Conservation (phyloP, 1,140 invertebrate genomes). For the Pseudomyrmex sp. region DNA sequence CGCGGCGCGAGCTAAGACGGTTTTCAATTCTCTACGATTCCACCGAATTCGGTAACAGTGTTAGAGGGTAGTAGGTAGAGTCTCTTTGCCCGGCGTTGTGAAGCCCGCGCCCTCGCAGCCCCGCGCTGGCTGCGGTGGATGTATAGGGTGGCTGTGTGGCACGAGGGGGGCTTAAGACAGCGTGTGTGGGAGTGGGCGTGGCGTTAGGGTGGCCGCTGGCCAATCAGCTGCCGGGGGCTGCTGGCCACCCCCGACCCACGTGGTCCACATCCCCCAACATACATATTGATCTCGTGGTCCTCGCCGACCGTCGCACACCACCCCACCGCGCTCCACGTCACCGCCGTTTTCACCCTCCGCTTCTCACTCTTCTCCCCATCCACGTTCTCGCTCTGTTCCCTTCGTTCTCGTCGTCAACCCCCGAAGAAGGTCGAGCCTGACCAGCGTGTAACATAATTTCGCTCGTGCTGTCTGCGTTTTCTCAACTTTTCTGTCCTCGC, state of each 20-base stretch:
- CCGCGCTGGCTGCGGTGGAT: slow-evolving; percentile 57
- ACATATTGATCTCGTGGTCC: slow-evolving; percentile 86
- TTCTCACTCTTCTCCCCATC: neutral
- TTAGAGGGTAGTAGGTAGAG: slow-evolving; percentile 73
- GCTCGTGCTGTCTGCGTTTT: slow-evolving; percentile 53
- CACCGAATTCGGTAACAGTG: slow-evolving; percentile 83
- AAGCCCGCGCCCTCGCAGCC: slow-evolving; percentile 43
- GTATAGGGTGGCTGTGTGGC: slow-evolving; percentile 68
- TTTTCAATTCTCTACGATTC: slow-evolving; percentile 86
- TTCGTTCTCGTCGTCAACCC: slow-evolving; percentile 43
- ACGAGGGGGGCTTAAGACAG: slow-evolving; percentile 81
- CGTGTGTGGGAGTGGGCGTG: slow-evolving; percentile 85
- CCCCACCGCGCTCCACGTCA: slow-evolving; percentile 54
- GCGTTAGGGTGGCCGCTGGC: slow-evolving; percentile 82
- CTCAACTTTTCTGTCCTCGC: neutral
- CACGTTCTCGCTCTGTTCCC: neutral
- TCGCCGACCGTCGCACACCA: slow-evolving; percentile 76
- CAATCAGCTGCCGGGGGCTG: slow-evolving; percentile 82
- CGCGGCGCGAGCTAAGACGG: slow-evolving; percentile 72
- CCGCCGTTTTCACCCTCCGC: slow-evolving; percentile 7
- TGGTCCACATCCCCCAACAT: slow-evolving; percentile 84
- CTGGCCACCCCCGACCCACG: slow-evolving; percentile 84
- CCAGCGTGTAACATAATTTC: slow-evolving; percentile 68
- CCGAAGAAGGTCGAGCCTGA: slow-evolving; percentile 73
- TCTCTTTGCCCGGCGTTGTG: slow-evolving; percentile 66